phyloP scores from a whole-genome alignment of 2,113 vertebrate species.

The Coryphaenoides rupestris region DNA sequence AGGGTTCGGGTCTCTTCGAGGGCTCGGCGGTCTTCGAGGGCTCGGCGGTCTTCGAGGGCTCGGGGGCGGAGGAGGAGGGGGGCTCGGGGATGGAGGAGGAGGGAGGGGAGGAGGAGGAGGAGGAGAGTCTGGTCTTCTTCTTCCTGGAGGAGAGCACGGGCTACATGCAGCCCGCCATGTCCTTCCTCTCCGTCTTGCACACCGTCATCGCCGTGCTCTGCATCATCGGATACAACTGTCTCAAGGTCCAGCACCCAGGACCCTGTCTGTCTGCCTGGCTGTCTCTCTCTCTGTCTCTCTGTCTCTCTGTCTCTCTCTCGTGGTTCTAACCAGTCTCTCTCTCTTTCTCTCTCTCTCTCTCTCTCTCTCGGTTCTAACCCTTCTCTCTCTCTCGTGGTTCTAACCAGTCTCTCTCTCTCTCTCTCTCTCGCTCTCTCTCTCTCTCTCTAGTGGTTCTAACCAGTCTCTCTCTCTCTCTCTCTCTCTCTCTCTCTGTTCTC shows the following conservation, averaged over 20 bases:
- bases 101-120: slow-evolving; percentile 72
- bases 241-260: slow-evolving; percentile 73
- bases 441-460: too few species aligned
- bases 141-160: slow-evolving; percentile 94
- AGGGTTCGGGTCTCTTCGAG: slow-evolving; percentile 72
- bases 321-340: too few species aligned
- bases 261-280: too few species aligned
- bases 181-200: slow-evolving; percentile 79
- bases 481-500: too few species aligned
- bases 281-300: neutral
- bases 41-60: slow-evolving; percentile 78
- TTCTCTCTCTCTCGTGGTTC: too few species aligned
- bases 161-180: slow-evolving; percentile 87
- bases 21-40: slow-evolving; percentile 75
- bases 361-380: too few species aligned
- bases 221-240: slow-evolving; percentile 96
- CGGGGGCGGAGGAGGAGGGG: slow-evolving; percentile 67
- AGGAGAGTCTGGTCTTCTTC: slow-evolving; percentile 83
- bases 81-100: slow-evolving; percentile 62
- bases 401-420: neutral
- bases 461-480: too few species aligned
- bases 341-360: neutral
- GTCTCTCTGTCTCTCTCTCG: neutral
- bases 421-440: too few species aligned
- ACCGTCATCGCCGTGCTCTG: slow-evolving; percentile 89